These are phyloP conservation scores for human DNA, from an alignment of 2,113 vertebrate species.

Conservation along the genomic window DNA sequence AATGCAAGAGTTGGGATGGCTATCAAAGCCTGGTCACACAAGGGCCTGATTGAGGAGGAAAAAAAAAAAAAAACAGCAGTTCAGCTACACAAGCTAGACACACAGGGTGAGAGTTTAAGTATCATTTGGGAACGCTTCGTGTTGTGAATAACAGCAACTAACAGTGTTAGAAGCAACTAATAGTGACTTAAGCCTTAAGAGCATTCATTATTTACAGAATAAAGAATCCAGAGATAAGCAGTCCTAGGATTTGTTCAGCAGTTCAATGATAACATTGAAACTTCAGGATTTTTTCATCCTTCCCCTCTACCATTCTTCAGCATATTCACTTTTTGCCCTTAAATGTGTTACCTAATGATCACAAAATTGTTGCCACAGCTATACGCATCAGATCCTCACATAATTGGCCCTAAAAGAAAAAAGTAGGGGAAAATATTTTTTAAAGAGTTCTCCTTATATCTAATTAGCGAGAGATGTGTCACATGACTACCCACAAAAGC, in stretches of 20 bases:
- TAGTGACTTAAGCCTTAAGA: background rate
- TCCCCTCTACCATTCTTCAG: background rate
- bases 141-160: background rate
- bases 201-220: background rate
- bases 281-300: background rate
- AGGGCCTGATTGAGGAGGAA: background rate
- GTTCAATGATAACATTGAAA: conserved; percentile 4
- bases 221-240: conserved; percentile 10
- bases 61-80: background rate
- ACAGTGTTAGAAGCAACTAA: background rate
- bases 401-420: background rate
- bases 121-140: conserved; percentile 4
- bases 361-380: background rate
- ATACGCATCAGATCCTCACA: background rate
- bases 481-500: background rate
- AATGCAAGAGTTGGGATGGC: background rate
- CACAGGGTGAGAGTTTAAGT: background rate
- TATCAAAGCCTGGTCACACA: background rate
- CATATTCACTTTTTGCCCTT: conserved; percentile 6
- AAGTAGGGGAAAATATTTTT: conserved; percentile 14
- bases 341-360: background rate
- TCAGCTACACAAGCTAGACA: background rate
- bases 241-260: background rate
- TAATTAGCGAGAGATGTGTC: background rate
- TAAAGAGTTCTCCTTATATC: background rate